Percentiles rank a stretch among this genome's conserved stretches.
These are phyloP conservation scores for Octomys mimax DNA, from an alignment of 2,797 vertebrate genomes.

Conservation along the genomic window DNA sequence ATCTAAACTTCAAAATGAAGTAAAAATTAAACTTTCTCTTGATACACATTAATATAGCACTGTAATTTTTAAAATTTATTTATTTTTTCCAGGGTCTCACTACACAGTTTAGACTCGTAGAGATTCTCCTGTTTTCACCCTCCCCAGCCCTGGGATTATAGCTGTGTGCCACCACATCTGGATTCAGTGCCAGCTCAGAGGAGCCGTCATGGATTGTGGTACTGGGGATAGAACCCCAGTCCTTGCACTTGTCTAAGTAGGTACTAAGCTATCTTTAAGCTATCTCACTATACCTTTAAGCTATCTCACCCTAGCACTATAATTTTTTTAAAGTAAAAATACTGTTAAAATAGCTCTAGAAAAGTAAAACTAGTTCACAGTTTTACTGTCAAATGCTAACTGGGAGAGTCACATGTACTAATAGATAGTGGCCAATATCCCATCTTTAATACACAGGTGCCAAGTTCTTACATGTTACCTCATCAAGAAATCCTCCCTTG, in stretches of 20 bases:
- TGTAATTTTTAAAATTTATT: neutral
- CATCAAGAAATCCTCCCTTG: neutral
- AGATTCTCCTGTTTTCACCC: no score
- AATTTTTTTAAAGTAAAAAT: neutral
- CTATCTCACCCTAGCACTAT: no score
- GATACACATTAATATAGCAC: neutral
- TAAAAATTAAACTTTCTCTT: neutral
- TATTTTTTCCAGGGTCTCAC: no score
- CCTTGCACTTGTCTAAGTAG: no score
- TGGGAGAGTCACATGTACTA: neutral
- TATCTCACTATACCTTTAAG: no score
- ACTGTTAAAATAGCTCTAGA: neutral
- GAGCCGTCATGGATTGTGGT: no score
- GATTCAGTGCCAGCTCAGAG: no score
- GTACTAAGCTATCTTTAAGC: no score
- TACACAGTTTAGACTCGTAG: no score
- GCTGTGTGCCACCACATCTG: no score
- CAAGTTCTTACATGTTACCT: neutral
- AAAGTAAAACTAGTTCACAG: neutral
- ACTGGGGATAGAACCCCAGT: no score
- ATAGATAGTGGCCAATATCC: neutral
- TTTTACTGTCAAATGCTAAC: neutral
- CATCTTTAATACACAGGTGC: neutral
- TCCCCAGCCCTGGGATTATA: no score
- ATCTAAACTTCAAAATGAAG: constrained; percentile 25